Evolutionary conservation across 2,797 vertebrate genomes (phyloP), one percentile per base, ranked within the genome.

Genomic region (Falco biarmicus): DNA sequence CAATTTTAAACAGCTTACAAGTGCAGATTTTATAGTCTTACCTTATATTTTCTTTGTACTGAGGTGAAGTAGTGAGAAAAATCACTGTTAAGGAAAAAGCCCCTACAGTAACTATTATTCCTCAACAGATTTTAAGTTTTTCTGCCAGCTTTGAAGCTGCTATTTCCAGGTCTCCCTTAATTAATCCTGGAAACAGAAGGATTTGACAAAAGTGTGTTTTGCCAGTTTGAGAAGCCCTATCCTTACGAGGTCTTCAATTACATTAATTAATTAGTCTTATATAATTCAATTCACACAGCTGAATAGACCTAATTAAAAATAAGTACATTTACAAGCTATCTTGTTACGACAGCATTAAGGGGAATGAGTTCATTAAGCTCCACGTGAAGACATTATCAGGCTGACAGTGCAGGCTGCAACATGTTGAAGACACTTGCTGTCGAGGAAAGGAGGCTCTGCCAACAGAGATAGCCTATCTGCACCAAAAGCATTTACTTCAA

Each of bases 1-100:
- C 70, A 86, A 90, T 95, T 96, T 97, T 43, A 92, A 98, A 96
- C 79, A 93, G 61, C 50, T 95, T 96, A 97, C 37, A 96, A 96
- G 94, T 85, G 81, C 95, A 97, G 95, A 98, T 97, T 98, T 97
- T 97, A 96, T 93, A 64, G 91, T 94, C 94, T 81, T 95, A 86
- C 97, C 92, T 97, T 96, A 93, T 97, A 94, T 96, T 96, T 97
- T 94, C 87, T 97, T 97, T 96, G 89, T 94, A 86, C 75, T 76
- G 96, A 95, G 89, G 93, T 65, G 93, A 65, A 96, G 65, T 70
- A 91, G 96, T 96, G 95, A 95, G 95, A 95, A 97, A 96, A 95
- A 66, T 31, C 32, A 78, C 83, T 89, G 48, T 93, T 94, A 91
- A 18, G 15, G 93, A 80, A 75, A 94, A 95, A 84, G 43, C 4